Conservation (phyloP, 23 tunicate genomes). For the Oikopleura albicans region DNA sequence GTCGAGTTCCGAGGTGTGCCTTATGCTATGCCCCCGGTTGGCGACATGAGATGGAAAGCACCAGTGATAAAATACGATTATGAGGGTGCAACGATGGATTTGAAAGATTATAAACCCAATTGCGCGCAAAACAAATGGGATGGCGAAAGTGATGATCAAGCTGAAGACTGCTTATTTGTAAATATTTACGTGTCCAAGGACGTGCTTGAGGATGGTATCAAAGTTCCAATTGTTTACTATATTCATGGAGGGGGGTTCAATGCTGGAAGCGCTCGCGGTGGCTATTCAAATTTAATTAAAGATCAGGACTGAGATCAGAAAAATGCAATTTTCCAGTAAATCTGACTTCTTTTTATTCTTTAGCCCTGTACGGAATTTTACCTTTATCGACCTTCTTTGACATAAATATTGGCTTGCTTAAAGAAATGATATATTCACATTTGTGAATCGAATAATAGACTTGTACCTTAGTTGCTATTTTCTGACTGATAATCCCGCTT, state of each 20-base stretch:
- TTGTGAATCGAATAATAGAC: too few species aligned
- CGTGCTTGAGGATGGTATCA: background rate
- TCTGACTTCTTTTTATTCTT: too few species aligned
- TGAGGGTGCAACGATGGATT: background rate
- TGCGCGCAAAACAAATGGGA: background rate
- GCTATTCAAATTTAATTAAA: background rate
- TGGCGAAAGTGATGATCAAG: background rate
- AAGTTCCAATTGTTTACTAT: background rate
- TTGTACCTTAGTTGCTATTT: too few species aligned
- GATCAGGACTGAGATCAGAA: too few species aligned
- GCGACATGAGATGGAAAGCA: background rate
- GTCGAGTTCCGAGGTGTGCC: conserved; percentile 1
- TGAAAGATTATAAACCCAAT: background rate
- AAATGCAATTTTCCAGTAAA: too few species aligned
- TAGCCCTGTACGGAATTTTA: too few species aligned
- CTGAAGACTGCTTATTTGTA: conserved; percentile 2
- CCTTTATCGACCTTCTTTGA: too few species aligned
- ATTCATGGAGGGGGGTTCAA: conserved; percentile 6
- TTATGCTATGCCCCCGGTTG: background rate
- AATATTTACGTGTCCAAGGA: background rate
- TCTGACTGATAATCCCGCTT: too few species aligned
- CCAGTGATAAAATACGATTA: background rate
- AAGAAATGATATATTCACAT: too few species aligned
- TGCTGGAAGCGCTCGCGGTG: background rate
- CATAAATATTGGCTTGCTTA: background rate